Percentiles rank a stretch among this genome's conserved stretches.
Conservation (phyloP, 2,113 vertebrate species). For the Leucopternis melanops region DNA sequence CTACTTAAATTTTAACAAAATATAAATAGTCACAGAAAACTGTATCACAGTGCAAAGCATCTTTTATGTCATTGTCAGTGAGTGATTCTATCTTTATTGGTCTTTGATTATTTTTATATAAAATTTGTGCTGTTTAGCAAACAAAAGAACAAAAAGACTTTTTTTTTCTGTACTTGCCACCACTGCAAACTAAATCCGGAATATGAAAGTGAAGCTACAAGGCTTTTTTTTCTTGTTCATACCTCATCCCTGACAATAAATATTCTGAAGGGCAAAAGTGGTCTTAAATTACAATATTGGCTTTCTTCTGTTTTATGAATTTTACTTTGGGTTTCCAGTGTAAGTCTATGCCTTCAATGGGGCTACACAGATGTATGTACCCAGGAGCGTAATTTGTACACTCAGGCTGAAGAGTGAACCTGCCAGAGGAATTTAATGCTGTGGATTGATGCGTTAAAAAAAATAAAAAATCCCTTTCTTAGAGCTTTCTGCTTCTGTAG, state of each 20-base stretch:
- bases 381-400: constrained; percentile 4
- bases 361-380: neutral
- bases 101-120: neutral
- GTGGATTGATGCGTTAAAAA: constrained; percentile 20
- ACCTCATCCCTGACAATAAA: neutral
- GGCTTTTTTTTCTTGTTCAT: neutral
- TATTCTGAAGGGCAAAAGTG: neutral
- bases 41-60: neutral
- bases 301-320: constrained; percentile 13
- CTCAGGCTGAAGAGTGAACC: constrained; percentile 29
- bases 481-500: neutral
- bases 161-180: neutral
- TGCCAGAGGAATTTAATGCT: constrained; percentile 37
- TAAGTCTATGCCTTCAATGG: neutral
- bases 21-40: neutral
- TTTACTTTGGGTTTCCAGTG: neutral
- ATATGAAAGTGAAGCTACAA: neutral
- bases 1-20: neutral
- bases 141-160: neutral
- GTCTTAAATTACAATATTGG: constrained; percentile 30
- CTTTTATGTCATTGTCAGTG: neutral
- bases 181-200: neutral
- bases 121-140: neutral
- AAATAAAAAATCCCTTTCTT: neutral
- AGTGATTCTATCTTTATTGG: neutral